Percentiles rank a stretch among this genome's conserved stretches.
Conservation (phyloP, 2,797 vertebrate species). For the Ctenopoma multispine region DNA sequence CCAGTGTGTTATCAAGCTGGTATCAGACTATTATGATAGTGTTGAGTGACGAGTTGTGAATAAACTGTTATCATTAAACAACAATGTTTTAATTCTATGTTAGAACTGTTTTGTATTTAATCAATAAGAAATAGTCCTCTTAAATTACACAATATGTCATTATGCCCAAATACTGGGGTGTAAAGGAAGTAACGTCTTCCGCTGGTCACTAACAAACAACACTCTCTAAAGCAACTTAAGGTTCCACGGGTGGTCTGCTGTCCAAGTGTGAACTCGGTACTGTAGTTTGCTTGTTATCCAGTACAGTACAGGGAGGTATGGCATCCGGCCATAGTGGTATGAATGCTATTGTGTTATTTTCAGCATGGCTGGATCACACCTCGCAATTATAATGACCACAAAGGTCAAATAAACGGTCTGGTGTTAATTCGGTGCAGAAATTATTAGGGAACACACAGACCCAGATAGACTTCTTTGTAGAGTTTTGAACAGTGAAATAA, state of each 20-base stretch:
- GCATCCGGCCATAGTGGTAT: conserved; percentile 62
- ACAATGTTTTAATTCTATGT: not conserved
- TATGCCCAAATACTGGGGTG: conserved; percentile 2
- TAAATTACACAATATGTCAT: too few relatives aligned
- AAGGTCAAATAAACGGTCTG: conserved; percentile 65
- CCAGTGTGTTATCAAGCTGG: too few relatives aligned
- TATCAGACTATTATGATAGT: too few relatives aligned
- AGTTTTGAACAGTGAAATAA: conserved; percentile 51
- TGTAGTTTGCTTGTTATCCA: conserved; percentile 46
- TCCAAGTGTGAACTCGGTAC: conserved; percentile 45
- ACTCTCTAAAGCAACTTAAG: conserved; percentile 38
- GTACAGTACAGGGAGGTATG: conserved; percentile 60
- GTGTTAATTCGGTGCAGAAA: conserved; percentile 67
- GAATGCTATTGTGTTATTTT: conserved; percentile 65
- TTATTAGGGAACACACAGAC: conserved; percentile 52
- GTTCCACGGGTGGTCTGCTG: conserved; percentile 60
- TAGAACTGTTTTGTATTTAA: not conserved
- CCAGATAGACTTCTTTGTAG: conserved; percentile 55
- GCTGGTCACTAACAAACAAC: conserved; percentile 46
- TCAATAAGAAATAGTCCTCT: not conserved
- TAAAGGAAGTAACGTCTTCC: conserved; percentile 29
- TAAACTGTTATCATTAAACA: not conserved
- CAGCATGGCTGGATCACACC: conserved; percentile 60
- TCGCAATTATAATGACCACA: conserved; percentile 68
- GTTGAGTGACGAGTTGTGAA: not conserved